Conservation (phyloP, 2,113 vertebrate species). For the Dicentrarchus labrax region DNA sequence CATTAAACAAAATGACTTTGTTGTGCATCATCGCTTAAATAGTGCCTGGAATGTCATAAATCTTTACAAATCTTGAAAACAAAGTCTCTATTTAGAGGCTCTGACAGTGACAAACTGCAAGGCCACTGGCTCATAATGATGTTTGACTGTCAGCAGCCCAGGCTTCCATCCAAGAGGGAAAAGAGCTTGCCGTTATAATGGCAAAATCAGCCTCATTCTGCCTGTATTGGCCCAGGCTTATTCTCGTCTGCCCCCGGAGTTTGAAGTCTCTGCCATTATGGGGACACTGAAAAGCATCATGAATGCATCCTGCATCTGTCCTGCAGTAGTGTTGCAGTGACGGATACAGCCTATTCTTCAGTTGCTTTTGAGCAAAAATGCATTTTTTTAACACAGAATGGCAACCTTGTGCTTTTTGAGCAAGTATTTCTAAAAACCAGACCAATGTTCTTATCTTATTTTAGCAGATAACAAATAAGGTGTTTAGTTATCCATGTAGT, state of each 20-base stretch:
- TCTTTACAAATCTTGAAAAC: conserved; percentile 81
- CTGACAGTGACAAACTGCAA: conserved; percentile 83
- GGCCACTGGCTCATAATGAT: conserved; percentile 80
- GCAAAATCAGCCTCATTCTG: conserved; percentile 76
- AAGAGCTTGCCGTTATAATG: conserved; percentile 64
- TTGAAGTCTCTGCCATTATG: conserved; percentile 65
- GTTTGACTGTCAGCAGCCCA: conserved; percentile 80
- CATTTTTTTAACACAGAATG: not conserved
- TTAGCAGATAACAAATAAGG: conserved; percentile 25
- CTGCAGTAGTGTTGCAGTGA: conserved; percentile 24
- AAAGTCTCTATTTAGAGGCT: conserved; percentile 83
- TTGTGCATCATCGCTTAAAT: conserved; percentile 78
- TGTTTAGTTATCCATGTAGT: conserved; percentile 17
- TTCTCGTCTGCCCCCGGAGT: conserved; percentile 61
- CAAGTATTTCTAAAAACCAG: conserved; percentile 22
- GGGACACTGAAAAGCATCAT: conserved; percentile 49
- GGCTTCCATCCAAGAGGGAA: conserved; percentile 71
- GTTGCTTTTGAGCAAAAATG: not conserved
- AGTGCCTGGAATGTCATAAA: conserved; percentile 77
- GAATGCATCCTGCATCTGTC: conserved; percentile 36
- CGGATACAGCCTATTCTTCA: not conserved
- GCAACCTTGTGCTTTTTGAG: conserved; percentile 25
- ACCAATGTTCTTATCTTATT: conserved; percentile 19
- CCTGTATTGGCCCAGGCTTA: conserved; percentile 67
- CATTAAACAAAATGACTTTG: conserved; percentile 81